Evolutionary conservation across 2,888 invertebrate species (phyloP).

Genomic region (Lottia gigantea): DNA sequence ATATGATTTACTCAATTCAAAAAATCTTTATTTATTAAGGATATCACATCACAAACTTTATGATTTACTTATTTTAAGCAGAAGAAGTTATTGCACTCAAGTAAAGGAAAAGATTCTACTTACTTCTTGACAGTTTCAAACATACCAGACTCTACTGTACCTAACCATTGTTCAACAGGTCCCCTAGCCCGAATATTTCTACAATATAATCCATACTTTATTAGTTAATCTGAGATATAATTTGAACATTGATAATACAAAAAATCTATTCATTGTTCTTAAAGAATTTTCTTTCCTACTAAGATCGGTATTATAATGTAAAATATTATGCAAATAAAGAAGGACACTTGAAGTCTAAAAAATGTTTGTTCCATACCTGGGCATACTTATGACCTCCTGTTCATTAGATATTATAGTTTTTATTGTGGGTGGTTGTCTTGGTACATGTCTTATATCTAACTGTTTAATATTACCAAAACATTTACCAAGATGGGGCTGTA

Average conservation of each 20-base stretch:
- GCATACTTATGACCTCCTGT: conserved; percentile 66
- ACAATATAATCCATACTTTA: conserved; percentile 22
- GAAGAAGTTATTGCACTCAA: too few species aligned
- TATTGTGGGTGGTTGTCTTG: conserved; percentile 65
- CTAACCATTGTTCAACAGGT: conserved; percentile 68
- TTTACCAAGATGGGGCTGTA: conserved; percentile 67
- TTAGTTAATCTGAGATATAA: too few species aligned
- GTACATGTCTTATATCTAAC: conserved; percentile 61
- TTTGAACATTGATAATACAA: too few species aligned
- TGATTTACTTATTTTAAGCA: too few species aligned
- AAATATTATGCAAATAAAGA: too few species aligned
- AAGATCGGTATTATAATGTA: too few species aligned
- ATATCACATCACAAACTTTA: too few species aligned
- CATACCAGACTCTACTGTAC: conserved; percentile 67
- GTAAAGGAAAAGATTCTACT: conserved; percentile 25
- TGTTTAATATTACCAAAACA: conserved; percentile 68
- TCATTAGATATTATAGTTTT: conserved; percentile 64
- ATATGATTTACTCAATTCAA: too few species aligned
- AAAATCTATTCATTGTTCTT: too few species aligned
- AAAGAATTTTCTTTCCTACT: too few species aligned
- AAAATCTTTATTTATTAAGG: too few species aligned
- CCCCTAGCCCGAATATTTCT: conserved; percentile 66
- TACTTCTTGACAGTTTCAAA: conserved; percentile 68
- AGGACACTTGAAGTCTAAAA: background rate
- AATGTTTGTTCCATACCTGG: conserved; percentile 55